Evolutionary conservation across 2,113 vertebrate species (phyloP).

Genomic region (Phaethornis superciliosus): DNA sequence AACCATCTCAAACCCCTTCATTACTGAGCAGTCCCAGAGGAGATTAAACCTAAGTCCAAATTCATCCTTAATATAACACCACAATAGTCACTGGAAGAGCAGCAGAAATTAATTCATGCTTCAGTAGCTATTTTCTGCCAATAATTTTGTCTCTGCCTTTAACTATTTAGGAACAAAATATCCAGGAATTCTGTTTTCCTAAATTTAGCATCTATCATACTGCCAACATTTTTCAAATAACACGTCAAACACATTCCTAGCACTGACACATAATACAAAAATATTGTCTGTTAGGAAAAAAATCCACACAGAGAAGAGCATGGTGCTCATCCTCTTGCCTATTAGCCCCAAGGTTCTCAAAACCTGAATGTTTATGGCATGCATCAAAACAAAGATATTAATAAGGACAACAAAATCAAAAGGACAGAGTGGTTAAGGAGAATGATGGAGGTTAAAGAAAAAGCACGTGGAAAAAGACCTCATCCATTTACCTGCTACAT

Average conservation of each 20-base stretch:
- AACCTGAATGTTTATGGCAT: background rate
- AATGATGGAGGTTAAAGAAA: background rate
- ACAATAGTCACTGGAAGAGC: background rate
- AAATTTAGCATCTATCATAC: background rate
- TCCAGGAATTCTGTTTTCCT: background rate
- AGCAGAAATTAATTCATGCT: constrained; percentile 29
- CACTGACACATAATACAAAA: background rate
- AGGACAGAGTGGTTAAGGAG: background rate
- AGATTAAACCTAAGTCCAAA: constrained; percentile 31
- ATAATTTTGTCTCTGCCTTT: background rate
- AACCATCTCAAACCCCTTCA: background rate
- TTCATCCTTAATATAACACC: constrained; percentile 1
- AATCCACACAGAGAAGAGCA: background rate
- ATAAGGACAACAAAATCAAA: background rate
- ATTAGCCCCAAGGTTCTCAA: background rate
- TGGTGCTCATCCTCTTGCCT: background rate
- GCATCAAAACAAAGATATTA: background rate
- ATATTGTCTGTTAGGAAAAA: background rate
- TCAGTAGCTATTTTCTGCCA: background rate
- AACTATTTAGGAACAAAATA: background rate
- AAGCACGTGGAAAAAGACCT: background rate
- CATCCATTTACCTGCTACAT: background rate
- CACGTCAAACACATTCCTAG: background rate
- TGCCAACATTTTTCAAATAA: background rate
- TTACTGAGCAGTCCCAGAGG: background rate